phyloP scores from a whole-genome alignment of 2,888 invertebrate species.

The Scaptomyza cyrtandrae region DNA sequence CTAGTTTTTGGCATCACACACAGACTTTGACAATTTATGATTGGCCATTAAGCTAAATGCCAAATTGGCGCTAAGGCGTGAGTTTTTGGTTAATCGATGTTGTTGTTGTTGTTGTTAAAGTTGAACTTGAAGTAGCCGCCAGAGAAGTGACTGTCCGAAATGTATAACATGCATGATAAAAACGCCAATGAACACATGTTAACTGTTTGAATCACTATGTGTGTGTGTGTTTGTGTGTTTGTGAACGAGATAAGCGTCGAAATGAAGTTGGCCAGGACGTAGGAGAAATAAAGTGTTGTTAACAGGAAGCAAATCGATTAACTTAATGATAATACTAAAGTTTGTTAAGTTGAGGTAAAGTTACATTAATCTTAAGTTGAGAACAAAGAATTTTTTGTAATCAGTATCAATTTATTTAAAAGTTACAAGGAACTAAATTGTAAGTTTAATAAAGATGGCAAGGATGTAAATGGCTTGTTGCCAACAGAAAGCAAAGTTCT shows the following conservation, averaged over 20 bases:
- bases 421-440: too few relatives aligned
- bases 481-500: too few relatives aligned
- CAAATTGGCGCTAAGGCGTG: conserved; percentile 75
- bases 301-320: background rate
- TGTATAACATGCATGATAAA: conserved; percentile 8
- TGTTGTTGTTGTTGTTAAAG: conserved; percentile 4
- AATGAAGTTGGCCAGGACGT: conserved; percentile 2
- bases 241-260: background rate
- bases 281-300: background rate
- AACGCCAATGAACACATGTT: conserved; percentile 53
- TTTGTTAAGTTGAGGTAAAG: too few relatives aligned
- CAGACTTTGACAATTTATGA: conserved; percentile 66
- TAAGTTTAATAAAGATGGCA: too few relatives aligned
- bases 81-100: conserved; percentile 65
- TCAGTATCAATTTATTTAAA: too few relatives aligned
- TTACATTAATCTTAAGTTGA: too few relatives aligned
- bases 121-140: conserved; percentile 47
- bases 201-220: background rate
- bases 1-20: conserved; percentile 40
- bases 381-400: too few relatives aligned
- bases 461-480: too few relatives aligned
- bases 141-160: conserved; percentile 39
- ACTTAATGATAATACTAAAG: too few relatives aligned
- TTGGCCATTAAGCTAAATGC: conserved; percentile 73
- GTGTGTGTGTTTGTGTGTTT: too few relatives aligned